These are phyloP conservation scores for Hephaestus fuliginosus DNA, from an alignment of 2,797 vertebrate species.

Conservation along the genomic window DNA sequence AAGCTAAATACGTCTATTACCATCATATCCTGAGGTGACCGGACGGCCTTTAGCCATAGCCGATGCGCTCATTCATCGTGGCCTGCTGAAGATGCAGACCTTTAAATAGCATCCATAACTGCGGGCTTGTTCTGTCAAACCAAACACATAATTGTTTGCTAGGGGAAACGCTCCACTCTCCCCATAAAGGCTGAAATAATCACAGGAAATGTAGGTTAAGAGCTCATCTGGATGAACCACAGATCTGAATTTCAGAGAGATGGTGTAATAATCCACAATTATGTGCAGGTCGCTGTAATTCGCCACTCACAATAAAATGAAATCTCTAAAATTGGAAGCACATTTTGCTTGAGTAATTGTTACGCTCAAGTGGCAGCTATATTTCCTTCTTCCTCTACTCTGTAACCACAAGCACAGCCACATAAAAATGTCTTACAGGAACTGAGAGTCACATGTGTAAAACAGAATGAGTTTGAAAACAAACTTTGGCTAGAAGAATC, in stretches of 20 bases:
- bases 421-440: not conserved
- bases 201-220: constrained; percentile 42
- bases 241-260: constrained; percentile 21
- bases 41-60: not conserved
- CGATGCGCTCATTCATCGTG: not conserved
- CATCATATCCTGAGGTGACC: constrained; percentile 33
- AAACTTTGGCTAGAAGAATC: not conserved
- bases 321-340: not conserved
- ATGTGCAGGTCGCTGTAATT: not conserved
- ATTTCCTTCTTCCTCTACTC: constrained; percentile 1
- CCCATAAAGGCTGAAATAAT: constrained; percentile 26
- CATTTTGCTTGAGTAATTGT: not conserved
- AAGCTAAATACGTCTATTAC: constrained; percentile 28
- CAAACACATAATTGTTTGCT: constrained; percentile 43
- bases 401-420: not conserved
- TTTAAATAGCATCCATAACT: constrained; percentile 64
- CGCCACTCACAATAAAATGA: not conserved
- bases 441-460: not conserved
- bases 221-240: constrained; percentile 15
- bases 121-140: constrained; percentile 61
- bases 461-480: not conserved
- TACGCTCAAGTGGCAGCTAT: not conserved
- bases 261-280: constrained; percentile 3
- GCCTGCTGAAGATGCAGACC: constrained; percentile 27
- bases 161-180: constrained; percentile 7